Evolutionary conservation across 2,113 vertebrate genomes (phyloP), one percentile per base, ranked within the genome.

Genomic region (Riparia riparia): DNA sequence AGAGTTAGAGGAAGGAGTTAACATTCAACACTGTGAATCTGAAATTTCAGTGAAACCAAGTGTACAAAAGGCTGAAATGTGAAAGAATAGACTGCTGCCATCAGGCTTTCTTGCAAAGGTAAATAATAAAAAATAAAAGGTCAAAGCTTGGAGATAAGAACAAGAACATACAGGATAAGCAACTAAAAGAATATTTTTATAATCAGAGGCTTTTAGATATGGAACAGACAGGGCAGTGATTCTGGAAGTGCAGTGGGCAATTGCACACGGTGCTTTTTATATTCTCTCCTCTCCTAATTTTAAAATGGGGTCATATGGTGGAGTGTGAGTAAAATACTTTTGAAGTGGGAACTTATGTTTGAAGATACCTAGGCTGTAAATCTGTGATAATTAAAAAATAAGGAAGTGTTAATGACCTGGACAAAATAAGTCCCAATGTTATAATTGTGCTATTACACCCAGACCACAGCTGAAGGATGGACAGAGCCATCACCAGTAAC

Each of bases 111-210:
- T 91, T 92, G 83, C 34, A 88, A 64, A 84, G 69, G 86, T 79
- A 93, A 94, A 90, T 86, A 93, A 50, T 86, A 42, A 88, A 88
- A 92, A 76, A 81, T 49, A 57, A 86, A 95, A 93, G 90, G 80
- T 83, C 88, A 91, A 45, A 89, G 51, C 73, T 65, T 81, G 61
- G 85, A 68, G 80, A 68, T 84, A 61, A 82, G 77, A 81, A 85
- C 25, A 81, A 65, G 70, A 95, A 74, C 2, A 2, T 84, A 83
- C 29, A 92, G 53, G 26, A 81, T 81, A 82, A 81, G 79, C 31
- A 68, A 81, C 37, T 56, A 25, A 84, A 89, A 88, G 21, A 54
- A 71, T 89, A 51, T 65, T 77, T 56, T 84, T 86, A 21, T 91
- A 79, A 79, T 41, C 68, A 76, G 63, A 84, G 13, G 47, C 51